phyloP scores from a whole-genome alignment of 2,797 vertebrate species.

The Lateolabrax maculatus region DNA sequence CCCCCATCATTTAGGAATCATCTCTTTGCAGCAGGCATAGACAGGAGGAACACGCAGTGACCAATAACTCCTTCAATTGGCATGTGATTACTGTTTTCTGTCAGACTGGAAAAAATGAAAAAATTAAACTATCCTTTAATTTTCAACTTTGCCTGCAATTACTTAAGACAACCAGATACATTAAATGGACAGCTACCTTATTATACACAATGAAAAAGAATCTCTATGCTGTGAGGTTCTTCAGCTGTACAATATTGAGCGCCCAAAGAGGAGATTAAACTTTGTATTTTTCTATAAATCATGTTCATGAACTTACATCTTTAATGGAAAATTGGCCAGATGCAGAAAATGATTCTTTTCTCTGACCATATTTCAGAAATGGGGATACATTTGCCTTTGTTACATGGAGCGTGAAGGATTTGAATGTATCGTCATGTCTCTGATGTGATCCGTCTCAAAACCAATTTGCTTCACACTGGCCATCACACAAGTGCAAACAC shows the following conservation, averaged over 20 bases:
- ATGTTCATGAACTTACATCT: neutral
- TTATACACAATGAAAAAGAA: neutral
- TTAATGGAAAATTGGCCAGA: neutral
- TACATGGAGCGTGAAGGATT: slow-evolving; percentile 45
- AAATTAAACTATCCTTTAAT: too few relatives aligned
- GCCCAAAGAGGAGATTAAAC: neutral
- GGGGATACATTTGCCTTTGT: slow-evolving; percentile 21
- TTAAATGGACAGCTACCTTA: neutral
- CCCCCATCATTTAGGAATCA: neutral
- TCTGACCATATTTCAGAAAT: slow-evolving; percentile 3
- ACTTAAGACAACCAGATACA: too few relatives aligned
- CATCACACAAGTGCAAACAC: slow-evolving; percentile 70
- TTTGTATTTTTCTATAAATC: neutral
- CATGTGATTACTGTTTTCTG: neutral
- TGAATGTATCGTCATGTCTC: slow-evolving; percentile 75
- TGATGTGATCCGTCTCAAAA: slow-evolving; percentile 59
- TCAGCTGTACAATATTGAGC: neutral
- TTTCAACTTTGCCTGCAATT: neutral
- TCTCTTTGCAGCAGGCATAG: neutral
- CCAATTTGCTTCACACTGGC: slow-evolving; percentile 69
- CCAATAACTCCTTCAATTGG: neutral
- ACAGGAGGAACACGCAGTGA: neutral
- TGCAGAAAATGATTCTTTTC: neutral
- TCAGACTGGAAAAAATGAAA: neutral
- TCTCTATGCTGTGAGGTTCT: neutral